Percentiles rank a stretch among this genome's conserved stretches.
Conservation (phyloP, 2,113 vertebrate species). For the Tragelaphus strepsiceros region DNA sequence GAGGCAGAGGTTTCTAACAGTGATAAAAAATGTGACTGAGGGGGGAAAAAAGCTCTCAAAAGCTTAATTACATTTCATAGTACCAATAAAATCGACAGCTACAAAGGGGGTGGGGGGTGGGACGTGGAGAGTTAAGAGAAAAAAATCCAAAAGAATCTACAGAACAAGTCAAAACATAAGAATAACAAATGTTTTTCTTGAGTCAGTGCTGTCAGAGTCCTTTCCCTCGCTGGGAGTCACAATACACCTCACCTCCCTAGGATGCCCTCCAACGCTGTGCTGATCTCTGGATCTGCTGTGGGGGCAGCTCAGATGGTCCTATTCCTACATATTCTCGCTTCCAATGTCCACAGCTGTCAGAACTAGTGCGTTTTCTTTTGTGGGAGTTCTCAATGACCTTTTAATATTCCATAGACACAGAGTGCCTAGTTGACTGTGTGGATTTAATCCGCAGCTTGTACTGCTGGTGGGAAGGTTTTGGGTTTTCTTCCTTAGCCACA, state of each 20-base stretch:
- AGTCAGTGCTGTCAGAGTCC: background rate
- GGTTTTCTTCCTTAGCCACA: background rate
- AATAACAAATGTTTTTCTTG: background rate
- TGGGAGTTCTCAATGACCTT: background rate
- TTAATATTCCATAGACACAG: background rate
- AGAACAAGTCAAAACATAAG: background rate
- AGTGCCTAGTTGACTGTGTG: background rate
- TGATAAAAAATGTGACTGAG: background rate
- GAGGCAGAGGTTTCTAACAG: background rate
- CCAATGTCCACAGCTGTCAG: background rate
- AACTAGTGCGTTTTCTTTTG: background rate
- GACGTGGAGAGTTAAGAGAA: background rate
- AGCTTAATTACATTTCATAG: background rate
- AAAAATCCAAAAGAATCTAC: background rate
- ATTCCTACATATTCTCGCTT: rapidly evolving
- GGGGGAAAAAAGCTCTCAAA: background rate
- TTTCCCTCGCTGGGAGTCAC: background rate
- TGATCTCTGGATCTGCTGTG: background rate
- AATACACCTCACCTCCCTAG: background rate
- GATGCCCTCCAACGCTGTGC: background rate
- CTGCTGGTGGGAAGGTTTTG: background rate
- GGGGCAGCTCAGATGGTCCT: background rate
- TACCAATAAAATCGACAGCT: background rate
- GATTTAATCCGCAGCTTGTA: background rate
- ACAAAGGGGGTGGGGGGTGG: rapidly evolving